phyloP scores from a whole-genome alignment of 2,113 vertebrate genomes.

The Heterocephalus glaber region DNA sequence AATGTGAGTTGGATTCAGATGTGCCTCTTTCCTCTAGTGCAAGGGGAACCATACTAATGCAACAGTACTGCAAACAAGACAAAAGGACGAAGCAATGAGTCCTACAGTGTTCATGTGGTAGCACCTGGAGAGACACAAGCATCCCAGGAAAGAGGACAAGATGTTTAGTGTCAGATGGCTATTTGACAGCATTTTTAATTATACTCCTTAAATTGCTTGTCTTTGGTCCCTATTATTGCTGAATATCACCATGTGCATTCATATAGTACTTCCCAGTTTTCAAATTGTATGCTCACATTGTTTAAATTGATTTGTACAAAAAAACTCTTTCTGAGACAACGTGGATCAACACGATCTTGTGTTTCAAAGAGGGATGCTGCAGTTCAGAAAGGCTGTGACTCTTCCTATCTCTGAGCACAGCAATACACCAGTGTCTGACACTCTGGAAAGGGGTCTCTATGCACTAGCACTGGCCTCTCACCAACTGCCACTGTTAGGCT shows the following conservation, averaged over 20 bases:
- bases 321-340: background rate
- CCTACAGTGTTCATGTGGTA: background rate
- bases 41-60: background rate
- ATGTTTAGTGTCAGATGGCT: too few species aligned
- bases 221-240: background rate
- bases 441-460: background rate
- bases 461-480: background rate
- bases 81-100: fast-evolving
- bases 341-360: background rate
- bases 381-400: background rate
- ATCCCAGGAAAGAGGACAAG: background rate
- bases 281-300: background rate
- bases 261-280: background rate
- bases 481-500: fast-evolving
- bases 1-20: background rate
- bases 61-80: fast-evolving
- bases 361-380: background rate
- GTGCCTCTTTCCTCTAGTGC: background rate
- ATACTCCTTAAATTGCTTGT: too few species aligned
- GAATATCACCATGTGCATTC: background rate
- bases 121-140: background rate
- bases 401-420: background rate
- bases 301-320: background rate
- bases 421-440: too few species aligned
- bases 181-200: background rate